Evolutionary conservation across 2,113 vertebrate species (phyloP), one percentile per base, ranked within the genome.

Genomic region (Thomomys bottae): DNA sequence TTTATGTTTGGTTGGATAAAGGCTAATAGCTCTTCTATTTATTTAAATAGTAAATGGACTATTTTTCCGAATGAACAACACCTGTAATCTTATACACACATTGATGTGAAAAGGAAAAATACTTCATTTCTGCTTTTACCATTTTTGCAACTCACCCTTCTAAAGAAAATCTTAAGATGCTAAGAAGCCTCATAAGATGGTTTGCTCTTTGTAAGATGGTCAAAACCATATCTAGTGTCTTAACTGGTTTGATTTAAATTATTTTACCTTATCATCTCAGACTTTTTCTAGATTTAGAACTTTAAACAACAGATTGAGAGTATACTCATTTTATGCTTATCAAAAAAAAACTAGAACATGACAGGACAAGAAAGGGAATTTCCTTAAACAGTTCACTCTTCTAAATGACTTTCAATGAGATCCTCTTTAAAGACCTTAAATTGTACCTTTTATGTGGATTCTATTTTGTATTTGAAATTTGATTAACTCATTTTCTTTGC

Each of bases 321-420:
- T 36, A 11, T 71, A 63, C 30, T 20, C 21, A 81, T 79, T 24
- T 81, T 67, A 66, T 72, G 8, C 66, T 91, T 95, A 92, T 87
- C 90, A 94, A 82, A 95, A 84, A 89, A 92, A 78, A n/a, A n/a
- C n/a, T 59, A 70, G 89, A 89, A 82, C 90, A 89, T 91, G 85
- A 94, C 84, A 70, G 77, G 88, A 32, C 81, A 89, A 87, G 54
- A 87, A 84, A 86, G 93, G 87, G 87, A 89, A 95, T 91, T 89
- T 93, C 90, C 91, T 96, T 49, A 30, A 72, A 88, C 77, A 91
- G 81, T 34, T 91, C 59, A 6, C 28, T 32, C 28, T 78, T 90
- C 40, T 82, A 78, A 78, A 82, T 79, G 75, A 84, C n/a, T 93
- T 75, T 78, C 78, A 61, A 92, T 34, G 42, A 94, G 67, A 85